phyloP scores from a whole-genome alignment of 2,113 vertebrate genomes.

The Madoqua kirkii region DNA sequence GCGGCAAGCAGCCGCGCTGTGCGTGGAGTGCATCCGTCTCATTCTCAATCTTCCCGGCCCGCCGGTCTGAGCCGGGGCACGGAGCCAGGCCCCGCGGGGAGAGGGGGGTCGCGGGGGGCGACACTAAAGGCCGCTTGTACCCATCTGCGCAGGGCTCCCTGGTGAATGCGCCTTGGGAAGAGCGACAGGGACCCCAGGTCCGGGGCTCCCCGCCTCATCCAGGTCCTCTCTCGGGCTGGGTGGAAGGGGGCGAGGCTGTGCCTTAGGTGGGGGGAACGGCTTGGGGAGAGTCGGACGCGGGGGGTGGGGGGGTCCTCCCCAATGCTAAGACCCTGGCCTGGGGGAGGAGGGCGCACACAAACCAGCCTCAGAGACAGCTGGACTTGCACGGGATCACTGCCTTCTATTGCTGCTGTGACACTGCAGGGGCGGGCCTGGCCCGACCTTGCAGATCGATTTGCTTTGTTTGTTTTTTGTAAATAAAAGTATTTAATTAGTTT shows the following conservation, averaged over 20 bases:
- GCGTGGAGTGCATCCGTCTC: conserved; percentile 84
- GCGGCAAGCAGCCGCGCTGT: conserved; percentile 83
- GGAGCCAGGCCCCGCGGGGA: accelerated
- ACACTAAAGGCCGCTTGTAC: conserved; percentile 60
- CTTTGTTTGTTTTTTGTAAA: conserved; percentile 50
- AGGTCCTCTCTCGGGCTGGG: not conserved
- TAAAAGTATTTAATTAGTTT: conserved; percentile 59
- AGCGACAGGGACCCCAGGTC: accelerated
- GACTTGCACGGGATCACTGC: not conserved
- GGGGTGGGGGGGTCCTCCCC: not conserved
- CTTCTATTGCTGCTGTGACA: not conserved
- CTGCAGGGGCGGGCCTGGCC: not conserved
- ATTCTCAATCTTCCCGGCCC: conserved; percentile 71
- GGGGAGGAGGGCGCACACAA: not conserved
- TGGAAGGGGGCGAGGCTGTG: not conserved
- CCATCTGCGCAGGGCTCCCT: not conserved
- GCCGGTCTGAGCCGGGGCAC: not conserved
- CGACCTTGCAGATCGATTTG: not conserved
- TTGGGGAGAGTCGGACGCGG: too few relatives aligned
- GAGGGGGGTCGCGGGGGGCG: not conserved
- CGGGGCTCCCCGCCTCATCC: not conserved
- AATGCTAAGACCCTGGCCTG: not conserved
- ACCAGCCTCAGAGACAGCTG: not conserved
- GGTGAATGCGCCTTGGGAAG: not conserved
- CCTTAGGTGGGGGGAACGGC: not conserved